phyloP scores from a whole-genome alignment of 2,888 invertebrate genomes.

The Cryptosula pallasiana region DNA sequence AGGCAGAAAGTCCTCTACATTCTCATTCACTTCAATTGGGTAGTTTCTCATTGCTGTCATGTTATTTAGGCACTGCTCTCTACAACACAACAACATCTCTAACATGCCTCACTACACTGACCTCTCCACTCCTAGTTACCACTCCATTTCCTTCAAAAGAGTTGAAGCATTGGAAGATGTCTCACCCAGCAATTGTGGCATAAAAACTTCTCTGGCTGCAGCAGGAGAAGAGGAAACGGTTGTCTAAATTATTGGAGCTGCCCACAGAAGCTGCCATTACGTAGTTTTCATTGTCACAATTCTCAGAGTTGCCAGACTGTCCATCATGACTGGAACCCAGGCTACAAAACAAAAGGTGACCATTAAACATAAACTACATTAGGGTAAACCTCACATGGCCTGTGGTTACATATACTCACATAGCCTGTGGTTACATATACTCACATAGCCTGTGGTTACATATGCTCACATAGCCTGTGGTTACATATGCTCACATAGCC shows the following conservation, averaged over 20 bases:
- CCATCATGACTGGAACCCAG: constrained; percentile 10
- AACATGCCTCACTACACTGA: too few species aligned
- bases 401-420: too few species aligned
- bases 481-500: too few species aligned
- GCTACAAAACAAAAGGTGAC: background rate
- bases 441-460: too few species aligned
- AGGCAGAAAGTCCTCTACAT: constrained; percentile 4
- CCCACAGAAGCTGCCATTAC: background rate
- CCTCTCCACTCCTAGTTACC: too few species aligned
- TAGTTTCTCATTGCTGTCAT: background rate
- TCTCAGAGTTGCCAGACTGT: background rate
- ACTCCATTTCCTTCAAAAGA: too few species aligned
- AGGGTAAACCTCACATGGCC: too few species aligned
- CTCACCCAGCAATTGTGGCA: background rate
- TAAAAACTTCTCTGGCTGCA: constrained; percentile 21
- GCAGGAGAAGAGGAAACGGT: constrained; percentile 19
- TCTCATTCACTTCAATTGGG: background rate
- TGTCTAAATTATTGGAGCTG: background rate
- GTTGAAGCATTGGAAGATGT: too few species aligned
- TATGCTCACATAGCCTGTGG: too few species aligned
- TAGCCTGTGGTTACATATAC: too few species aligned
- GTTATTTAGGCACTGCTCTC: background rate
- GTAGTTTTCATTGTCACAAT: constrained; percentile 7
- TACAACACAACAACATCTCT: too few species aligned
- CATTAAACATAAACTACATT: too few species aligned